Conservation (phyloP, 2,888 invertebrate genomes). For the Neoitamus cyanurus region DNA sequence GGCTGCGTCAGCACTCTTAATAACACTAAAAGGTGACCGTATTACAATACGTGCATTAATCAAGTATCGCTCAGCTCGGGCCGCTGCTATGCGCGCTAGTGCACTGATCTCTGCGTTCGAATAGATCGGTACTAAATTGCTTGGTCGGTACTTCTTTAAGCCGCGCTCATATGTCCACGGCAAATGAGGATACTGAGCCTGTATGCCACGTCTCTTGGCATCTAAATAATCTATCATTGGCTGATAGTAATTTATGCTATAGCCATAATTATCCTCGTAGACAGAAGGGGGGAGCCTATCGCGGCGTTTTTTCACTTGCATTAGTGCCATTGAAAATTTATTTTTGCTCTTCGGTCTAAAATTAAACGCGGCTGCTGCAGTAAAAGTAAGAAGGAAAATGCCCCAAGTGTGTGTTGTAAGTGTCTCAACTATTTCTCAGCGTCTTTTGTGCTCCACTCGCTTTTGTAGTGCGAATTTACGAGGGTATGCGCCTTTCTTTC, state of each 20-base stretch:
- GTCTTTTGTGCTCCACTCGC: background rate
- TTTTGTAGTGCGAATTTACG: background rate
- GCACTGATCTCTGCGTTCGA: conserved; percentile 75
- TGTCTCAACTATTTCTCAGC: conserved; percentile 17
- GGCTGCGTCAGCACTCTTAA: conserved; percentile 69
- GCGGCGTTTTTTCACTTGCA: conserved; percentile 65
- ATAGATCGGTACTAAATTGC: conserved; percentile 74
- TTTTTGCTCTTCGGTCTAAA: conserved; percentile 36
- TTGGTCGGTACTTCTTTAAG: conserved; percentile 74
- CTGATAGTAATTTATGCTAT: conserved; percentile 85
- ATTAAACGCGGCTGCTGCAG: conserved; percentile 6
- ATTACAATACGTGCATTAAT: conserved; percentile 64
- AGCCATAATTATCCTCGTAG: conserved; percentile 86
- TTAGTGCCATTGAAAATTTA: conserved; percentile 62
- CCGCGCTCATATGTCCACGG: conserved; percentile 80
- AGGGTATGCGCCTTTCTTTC: conserved; percentile 2
- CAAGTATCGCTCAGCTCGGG: conserved; percentile 76
- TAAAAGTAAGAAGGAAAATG: conserved; percentile 36
- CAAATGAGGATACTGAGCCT: conserved; percentile 71
- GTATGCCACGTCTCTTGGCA: conserved; percentile 70
- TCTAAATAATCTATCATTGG: conserved; percentile 89
- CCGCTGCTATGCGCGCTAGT: conserved; percentile 75
- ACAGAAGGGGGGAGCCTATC: conserved; percentile 72
- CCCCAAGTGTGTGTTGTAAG: conserved; percentile 25
- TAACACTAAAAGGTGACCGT: conserved; percentile 67